A percentile compares a stretch with the other conserved stretches of the same genome.
Evolutionary conservation across 35 echinoderm and acorn worm species (phyloP).

Genomic region (Anneissia japonica): DNA sequence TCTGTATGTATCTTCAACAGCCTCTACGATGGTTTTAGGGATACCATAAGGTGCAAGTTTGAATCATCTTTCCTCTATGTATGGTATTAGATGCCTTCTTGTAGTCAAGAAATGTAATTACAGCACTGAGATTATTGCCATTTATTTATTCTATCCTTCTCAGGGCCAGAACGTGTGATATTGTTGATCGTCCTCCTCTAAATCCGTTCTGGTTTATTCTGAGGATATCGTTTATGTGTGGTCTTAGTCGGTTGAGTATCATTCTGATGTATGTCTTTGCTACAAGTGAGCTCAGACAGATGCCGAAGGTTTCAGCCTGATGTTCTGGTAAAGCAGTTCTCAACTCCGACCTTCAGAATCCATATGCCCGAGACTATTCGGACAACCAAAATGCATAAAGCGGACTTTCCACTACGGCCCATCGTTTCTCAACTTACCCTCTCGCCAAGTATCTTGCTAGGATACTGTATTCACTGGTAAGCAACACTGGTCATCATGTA

Average conservation of each 20-base stretch:
- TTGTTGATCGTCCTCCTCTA: neutral
- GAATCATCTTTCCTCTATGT: constrained; percentile 20
- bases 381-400: too few species aligned
- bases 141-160: neutral
- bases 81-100: constrained; percentile 32
- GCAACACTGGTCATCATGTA: too few species aligned
- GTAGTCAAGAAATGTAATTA: neutral
- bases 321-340: too few species aligned
- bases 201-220: neutral
- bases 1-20: neutral
- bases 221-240: neutral
- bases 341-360: too few species aligned
- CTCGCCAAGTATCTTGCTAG: too few species aligned
- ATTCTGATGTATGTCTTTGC: constrained; percentile 30
- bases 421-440: too few species aligned
- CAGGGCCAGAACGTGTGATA: neutral
- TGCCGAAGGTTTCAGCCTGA: too few species aligned
- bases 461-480: too few species aligned
- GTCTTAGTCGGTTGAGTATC: constrained; percentile 22
- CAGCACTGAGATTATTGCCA: neutral
- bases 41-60: constrained; percentile 13
- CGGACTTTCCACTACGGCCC: too few species aligned
- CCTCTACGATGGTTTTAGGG: neutral
- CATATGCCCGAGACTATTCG: too few species aligned
- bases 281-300: constrained; percentile 9